Conservation (phyloP, 2,888 invertebrate species). For the Urechis unicinctus region DNA sequence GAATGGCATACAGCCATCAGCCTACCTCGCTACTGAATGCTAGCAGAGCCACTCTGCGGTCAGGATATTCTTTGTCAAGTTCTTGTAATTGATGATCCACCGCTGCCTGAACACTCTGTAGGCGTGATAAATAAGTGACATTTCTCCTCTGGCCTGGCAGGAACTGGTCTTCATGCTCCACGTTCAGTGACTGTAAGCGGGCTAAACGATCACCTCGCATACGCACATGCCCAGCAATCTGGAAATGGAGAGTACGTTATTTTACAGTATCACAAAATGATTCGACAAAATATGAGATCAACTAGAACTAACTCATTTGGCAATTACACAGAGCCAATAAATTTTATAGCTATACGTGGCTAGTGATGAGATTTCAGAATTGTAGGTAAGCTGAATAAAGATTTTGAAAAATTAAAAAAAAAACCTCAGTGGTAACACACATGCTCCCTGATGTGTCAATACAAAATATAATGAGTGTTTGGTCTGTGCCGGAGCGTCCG, state of each 20-base stretch:
- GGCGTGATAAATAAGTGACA: conserved; percentile 40
- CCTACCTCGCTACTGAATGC: conserved; percentile 42
- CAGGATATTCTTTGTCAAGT: conserved; percentile 36
- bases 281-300: too few relatives aligned
- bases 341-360: too few relatives aligned
- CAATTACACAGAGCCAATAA: too few relatives aligned
- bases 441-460: conserved; percentile 48
- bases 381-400: neutral
- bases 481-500: conserved; percentile 34
- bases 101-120: conserved; percentile 46
- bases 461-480: conserved; percentile 42
- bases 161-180: conserved; percentile 29
- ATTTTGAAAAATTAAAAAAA: too few relatives aligned
- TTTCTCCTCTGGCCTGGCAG: conserved; percentile 33
- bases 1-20: neutral
- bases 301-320: too few relatives aligned
- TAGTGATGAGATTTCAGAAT: too few relatives aligned
- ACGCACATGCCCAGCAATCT: conserved; percentile 38
- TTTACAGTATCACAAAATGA: too few relatives aligned
- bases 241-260: neutral
- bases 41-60: conserved; percentile 38
- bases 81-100: conserved; percentile 43
- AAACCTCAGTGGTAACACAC: conserved; percentile 46
- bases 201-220: conserved; percentile 32
- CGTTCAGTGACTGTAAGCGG: conserved; percentile 27